Evolutionary conservation across 2,888 invertebrate species (phyloP), one percentile per base, ranked within the genome.

Genomic region (Hofmannophila pseudospretella): DNA sequence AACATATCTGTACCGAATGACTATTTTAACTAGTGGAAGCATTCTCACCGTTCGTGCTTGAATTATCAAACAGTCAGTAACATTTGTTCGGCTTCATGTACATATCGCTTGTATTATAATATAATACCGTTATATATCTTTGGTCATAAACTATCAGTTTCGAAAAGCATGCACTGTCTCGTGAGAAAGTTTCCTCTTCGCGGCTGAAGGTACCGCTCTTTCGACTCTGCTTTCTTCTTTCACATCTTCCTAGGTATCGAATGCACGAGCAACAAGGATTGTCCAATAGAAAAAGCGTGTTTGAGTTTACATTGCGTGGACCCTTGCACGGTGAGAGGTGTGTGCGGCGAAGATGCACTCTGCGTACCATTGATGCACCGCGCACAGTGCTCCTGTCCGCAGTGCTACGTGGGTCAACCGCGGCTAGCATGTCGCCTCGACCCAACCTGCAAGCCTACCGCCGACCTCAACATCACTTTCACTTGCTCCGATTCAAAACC

Each of bases 281-380:
- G 96, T 88, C 92, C 95, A 57, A 93, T 93, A 88, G 95, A 96
- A 88, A 94, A 95, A 89, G 94, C 95, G 76, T 97, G 96, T 89
- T 91, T 95, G 86, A 94, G 94, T 88, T 91, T 93, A 84, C 93
- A 94, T 88, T 97, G 96, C 86, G 90, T 94, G 84, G 95, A 96
- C 86, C 96, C 96, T 51, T 97, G 96, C 88, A 92, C 92, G 67
- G 90, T 96, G 68, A 92, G 95, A 61, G 96, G 94, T 62, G 94
- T 93, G 54, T 97, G 97, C 77, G 96, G 96, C 54, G 90, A 92
- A 64, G 96, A 96, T 81, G 96, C 97, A 46, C 89, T 96, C 46
- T 97, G 97, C 79, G 92, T 92, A 64, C 93, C 95, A 41, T 90
- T 95, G 49, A 88, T 93, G 70, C 96, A 96, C 84, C 91, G 93